Evolutionary conservation across 2,888 invertebrate genomes (phyloP), one percentile per base, ranked within the genome.

Genomic region (Syrphus vitripennis): DNA sequence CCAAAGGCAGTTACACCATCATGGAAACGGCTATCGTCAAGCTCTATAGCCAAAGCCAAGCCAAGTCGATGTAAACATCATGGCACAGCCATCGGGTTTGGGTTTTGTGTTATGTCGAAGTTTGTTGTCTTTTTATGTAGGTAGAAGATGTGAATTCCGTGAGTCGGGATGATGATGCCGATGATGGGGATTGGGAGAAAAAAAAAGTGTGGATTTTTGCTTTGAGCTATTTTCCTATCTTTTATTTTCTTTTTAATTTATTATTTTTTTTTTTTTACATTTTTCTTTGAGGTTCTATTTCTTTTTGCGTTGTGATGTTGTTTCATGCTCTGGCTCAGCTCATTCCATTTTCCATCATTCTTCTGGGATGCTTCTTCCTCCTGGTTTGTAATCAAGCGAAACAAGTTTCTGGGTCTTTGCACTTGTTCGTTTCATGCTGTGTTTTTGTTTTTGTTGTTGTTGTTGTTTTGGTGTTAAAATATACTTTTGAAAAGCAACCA

Each of bases 391-490:
- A 78, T 86, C 86, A 86, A 81, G 82, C 82, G 86, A 82, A 86
- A 86, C 86, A 70, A 86, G 86, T 86, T 86, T 86, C 86, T 86
- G 82, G 81, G 86, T 86, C 86, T 86, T 86, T 86, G 86, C 86
- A 86, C 81, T 86, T 86, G 86, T 86, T 86, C 14, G 59, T 31
- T 69, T 74, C 65, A 65, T 45, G 53, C 24, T 26, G 37, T 10
- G 59, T 48, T 31, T 72, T 70, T 63, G 53, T 59, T 42, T 5
- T 40, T 80, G 40, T 72, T 42, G 26, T 19, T 45, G 79, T 69
- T 61, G 45, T 61, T 81, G 34, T 72, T 42, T 50, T 31, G 24
- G 48, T 48, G 50, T 16, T 63, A 29, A n/a, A n/a, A n/a, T n/a
- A 16, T 45, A 42, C 50, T 57, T 14, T 6, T n/a, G n/a, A n/a